Evolutionary conservation across 2,797 vertebrate species (phyloP), one percentile per base, ranked within the genome.

Genomic region (Ceyx erithaca): DNA sequence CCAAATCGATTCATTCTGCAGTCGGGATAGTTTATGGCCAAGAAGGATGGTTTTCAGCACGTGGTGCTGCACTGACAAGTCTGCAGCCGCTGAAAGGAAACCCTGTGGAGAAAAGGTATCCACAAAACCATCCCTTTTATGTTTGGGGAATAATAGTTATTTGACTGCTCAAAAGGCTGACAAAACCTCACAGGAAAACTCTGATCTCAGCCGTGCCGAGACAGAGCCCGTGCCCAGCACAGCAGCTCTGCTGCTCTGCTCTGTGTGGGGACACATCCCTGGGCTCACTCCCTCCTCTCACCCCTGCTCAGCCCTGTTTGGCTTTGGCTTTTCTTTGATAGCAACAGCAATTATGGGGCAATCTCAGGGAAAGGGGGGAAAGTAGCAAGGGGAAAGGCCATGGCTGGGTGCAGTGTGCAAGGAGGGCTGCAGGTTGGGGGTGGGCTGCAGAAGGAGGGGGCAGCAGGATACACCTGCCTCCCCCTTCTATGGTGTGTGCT

Each of bases 1-100:
- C 64, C 80, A 48, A 88, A 92, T 94, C 57, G 66, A 92, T 96
- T 84, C 73, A 43, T 75, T 58, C 91, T 91, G 80, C 85, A 57
- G 80, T 25, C 3, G 2, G 73, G 75, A n/a, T 77, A 25, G 37
- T 85, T 90, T 64, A 81, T 52, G 80, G 75, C 85, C 63, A 51
- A 51, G 78, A 43, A 18, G 80, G 77, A 81, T 6, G 63, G 68
- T 62, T 93, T 87, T 40, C 75, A 82, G 75, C 88, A 70, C 57
- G 8, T 6, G 23, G 87, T n/a, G 16, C 85, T 73, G 67, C 1
- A 0, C 63, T 1, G 61, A 45, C 23, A 8, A 0, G 4, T 43
- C 37, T 67, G 83, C 61, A 77, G 75, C 33, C 23, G 4, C 72
- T 55, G 80, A 76, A 64, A 85, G 78, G 43, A 71, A 79, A 83